These are phyloP conservation scores for Heterochromis multidens DNA, from an alignment of 2,113 vertebrate species.

Conservation along the genomic window DNA sequence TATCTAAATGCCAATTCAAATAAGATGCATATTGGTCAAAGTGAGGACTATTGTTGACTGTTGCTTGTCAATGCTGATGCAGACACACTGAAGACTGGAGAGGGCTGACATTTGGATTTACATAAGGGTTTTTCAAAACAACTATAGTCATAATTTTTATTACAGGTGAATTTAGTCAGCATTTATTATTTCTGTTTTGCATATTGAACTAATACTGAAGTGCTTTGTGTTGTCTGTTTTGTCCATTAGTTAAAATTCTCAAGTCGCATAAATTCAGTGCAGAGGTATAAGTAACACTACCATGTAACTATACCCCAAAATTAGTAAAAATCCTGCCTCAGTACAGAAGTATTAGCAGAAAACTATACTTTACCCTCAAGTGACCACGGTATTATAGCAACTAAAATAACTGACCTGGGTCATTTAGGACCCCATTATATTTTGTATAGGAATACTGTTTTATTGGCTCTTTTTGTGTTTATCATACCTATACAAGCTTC, in stretches of 20 bases:
- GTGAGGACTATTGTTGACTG: neutral
- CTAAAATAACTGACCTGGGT: neutral
- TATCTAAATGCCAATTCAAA: slow-evolving; percentile 39
- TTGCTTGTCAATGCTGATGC: neutral
- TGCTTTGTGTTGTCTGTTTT: neutral
- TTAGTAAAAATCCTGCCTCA: neutral
- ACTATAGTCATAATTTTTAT: neutral
- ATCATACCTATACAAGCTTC: neutral
- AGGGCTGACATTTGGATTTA: slow-evolving; percentile 28
- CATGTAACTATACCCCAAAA: neutral
- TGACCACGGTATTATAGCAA: neutral
- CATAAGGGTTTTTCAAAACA: slow-evolving; percentile 19
- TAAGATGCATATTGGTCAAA: slow-evolving; percentile 7
- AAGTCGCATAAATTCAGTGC: neutral
- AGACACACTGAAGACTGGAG: neutral
- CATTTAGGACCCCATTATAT: neutral
- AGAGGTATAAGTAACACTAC: neutral
- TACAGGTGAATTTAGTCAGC: neutral
- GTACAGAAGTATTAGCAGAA: neutral
- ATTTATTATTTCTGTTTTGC: neutral
- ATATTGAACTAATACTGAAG: neutral
- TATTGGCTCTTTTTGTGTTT: too few species aligned
- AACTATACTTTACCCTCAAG: neutral
- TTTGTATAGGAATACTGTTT: neutral
- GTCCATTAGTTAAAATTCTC: neutral